phyloP scores from a whole-genome alignment of 2,888 invertebrate species.

The Sacculina carcini region DNA sequence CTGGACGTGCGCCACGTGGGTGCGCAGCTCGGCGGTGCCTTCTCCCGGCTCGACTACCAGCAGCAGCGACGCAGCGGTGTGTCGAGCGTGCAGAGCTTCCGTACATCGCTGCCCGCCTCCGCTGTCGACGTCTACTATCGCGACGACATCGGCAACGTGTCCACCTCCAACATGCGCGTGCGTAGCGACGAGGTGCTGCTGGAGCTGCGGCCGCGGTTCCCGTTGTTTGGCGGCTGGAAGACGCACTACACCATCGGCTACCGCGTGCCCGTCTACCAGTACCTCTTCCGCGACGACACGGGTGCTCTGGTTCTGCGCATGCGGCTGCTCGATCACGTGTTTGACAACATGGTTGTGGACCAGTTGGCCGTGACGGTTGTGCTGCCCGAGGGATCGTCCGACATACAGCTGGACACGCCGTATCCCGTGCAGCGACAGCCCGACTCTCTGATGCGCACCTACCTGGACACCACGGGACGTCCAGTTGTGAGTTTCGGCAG shows the following conservation, averaged over 20 bases:
- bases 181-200: conserved; percentile 79
- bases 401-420: conserved; percentile 33
- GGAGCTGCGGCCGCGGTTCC: conserved; percentile 85
- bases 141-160: conserved; percentile 96
- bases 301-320: conserved; percentile 62
- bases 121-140: conserved; percentile 89
- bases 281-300: conserved; percentile 47
- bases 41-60: conserved; percentile 93
- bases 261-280: conserved; percentile 90
- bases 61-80: conserved; percentile 64
- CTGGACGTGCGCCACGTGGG: conserved; percentile 78
- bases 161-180: conserved; percentile 71
- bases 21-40: conserved; percentile 70
- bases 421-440: conserved; percentile 28
- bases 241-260: conserved; percentile 89
- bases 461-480: conserved; percentile 78
- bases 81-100: conserved; percentile 35
- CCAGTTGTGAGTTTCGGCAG: conserved; percentile 58
- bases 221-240: conserved; percentile 96
- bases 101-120: conserved; percentile 39
- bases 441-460: conserved; percentile 61
- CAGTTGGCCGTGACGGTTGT: conserved; percentile 64
- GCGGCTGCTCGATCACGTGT: conserved; percentile 85
- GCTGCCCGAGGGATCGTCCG: conserved; percentile 72
- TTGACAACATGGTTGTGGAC: conserved; percentile 86